A percentile compares a stretch with the other conserved stretches of the same genome.
Evolutionary conservation across 2,797 vertebrate species (phyloP).

Genomic region (Knipowitschia caucasica): DNA sequence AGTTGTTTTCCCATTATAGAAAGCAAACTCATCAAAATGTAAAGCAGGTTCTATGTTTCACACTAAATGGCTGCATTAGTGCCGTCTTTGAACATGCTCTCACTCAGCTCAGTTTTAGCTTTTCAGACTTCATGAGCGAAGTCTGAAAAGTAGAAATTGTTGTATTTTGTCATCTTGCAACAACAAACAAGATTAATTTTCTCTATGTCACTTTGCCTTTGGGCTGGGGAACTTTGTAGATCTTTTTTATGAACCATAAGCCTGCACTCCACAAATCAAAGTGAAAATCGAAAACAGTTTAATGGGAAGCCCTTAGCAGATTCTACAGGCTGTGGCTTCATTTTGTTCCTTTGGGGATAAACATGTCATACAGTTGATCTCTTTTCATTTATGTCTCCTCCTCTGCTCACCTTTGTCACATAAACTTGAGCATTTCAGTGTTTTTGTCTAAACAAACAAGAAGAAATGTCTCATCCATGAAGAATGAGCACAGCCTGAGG

Average conservation of each 20-base stretch:
- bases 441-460: background rate
- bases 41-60: slow-evolving; percentile 3
- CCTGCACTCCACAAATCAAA: slow-evolving; percentile 10
- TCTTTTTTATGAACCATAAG: slow-evolving; percentile 7
- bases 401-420: background rate
- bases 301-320: slow-evolving; percentile 7
- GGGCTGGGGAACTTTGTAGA: background rate
- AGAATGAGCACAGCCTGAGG: background rate
- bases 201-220: background rate
- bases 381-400: slow-evolving; percentile 1
- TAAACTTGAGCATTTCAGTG: background rate
- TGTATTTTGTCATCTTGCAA: background rate
- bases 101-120: background rate
- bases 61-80: slow-evolving; percentile 1
- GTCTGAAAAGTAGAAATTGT: background rate
- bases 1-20: slow-evolving; percentile 1
- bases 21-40: slow-evolving; percentile 1
- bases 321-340: slow-evolving; percentile 8
- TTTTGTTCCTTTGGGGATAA: slow-evolving; percentile 8
- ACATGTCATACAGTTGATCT: slow-evolving; percentile 8
- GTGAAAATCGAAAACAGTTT: slow-evolving; percentile 10
- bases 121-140: background rate
- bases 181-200: slow-evolving; percentile 1
- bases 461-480: too few relatives aligned
- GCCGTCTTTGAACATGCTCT: background rate